Evolutionary conservation across 2,888 invertebrate species (phyloP).

Genomic region (Reticulitermes lucifugus): DNA sequence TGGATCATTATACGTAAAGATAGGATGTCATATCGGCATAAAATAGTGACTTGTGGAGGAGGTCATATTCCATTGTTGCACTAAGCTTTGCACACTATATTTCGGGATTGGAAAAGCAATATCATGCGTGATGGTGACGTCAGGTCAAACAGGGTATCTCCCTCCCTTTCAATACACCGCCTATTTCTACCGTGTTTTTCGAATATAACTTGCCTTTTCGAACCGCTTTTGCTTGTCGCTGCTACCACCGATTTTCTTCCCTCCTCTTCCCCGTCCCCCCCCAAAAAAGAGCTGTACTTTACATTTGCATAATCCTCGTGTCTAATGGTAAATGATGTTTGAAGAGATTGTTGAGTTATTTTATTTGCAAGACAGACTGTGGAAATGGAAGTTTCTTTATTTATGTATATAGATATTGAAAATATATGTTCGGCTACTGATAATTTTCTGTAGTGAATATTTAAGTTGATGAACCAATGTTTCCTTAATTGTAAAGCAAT

Average conservation of each 20-base stretch:
- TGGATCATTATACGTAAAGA: too few relatives aligned
- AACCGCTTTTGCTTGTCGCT: not conserved
- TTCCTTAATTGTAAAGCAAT: not conserved
- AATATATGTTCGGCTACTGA: not conserved
- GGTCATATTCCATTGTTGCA: not conserved
- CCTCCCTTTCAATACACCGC: not conserved
- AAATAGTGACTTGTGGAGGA: not conserved
- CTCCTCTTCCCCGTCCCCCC: not conserved
- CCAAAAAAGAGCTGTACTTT: not conserved
- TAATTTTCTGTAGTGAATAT: not conserved
- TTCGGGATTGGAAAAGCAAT: slow-evolving; percentile 8
- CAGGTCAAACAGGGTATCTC: not conserved
- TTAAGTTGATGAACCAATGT: not conserved
- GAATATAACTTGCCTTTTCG: not conserved
- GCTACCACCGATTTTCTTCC: not conserved
- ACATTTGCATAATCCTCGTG: not conserved
- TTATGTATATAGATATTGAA: not conserved
- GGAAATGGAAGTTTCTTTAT: not conserved
- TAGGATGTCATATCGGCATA: too few relatives aligned
- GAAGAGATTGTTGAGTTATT: not conserved
- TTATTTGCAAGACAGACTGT: not conserved
- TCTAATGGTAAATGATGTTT: not conserved
- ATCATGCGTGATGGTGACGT: not conserved
- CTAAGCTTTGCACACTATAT: not conserved
- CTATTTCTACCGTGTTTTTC: not conserved